Evolutionary conservation across 2,113 vertebrate species (phyloP).

Genomic region (Phalacrocorax aristotelis): DNA sequence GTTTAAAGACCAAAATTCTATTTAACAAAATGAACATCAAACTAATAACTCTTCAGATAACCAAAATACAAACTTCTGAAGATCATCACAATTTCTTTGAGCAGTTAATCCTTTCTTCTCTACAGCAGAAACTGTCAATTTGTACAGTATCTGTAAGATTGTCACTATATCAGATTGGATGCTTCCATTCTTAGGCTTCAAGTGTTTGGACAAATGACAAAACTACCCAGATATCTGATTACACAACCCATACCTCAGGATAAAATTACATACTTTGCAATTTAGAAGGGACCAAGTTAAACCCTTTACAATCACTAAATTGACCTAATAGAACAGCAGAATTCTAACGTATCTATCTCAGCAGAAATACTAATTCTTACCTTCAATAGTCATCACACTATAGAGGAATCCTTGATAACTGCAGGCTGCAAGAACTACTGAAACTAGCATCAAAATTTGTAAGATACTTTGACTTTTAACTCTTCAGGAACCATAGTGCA

Average conservation of each 20-base stretch:
- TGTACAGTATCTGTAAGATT: background rate
- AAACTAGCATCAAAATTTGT: background rate
- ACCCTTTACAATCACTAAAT: background rate
- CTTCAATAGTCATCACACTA: background rate
- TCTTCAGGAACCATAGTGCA: background rate
- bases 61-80: background rate
- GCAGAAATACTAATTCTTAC: background rate
- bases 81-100: background rate
- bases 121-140: background rate
- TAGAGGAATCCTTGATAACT: background rate
- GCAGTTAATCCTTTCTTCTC: background rate
- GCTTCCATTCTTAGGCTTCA: background rate
- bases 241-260: background rate
- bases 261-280: background rate
- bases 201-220: background rate
- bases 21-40: background rate
- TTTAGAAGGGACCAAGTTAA: background rate
- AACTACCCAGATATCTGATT: background rate
- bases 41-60: slow-evolving; percentile 22
- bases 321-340: background rate
- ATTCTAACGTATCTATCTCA: background rate
- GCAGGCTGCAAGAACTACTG: background rate
- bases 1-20: background rate
- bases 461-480: background rate
- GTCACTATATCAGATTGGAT: background rate